Percentiles rank a stretch among this genome's conserved stretches.
These are phyloP conservation scores for Lissonota sp. DNA, from an alignment of 2,888 invertebrate genomes.

Conservation along the genomic window DNA sequence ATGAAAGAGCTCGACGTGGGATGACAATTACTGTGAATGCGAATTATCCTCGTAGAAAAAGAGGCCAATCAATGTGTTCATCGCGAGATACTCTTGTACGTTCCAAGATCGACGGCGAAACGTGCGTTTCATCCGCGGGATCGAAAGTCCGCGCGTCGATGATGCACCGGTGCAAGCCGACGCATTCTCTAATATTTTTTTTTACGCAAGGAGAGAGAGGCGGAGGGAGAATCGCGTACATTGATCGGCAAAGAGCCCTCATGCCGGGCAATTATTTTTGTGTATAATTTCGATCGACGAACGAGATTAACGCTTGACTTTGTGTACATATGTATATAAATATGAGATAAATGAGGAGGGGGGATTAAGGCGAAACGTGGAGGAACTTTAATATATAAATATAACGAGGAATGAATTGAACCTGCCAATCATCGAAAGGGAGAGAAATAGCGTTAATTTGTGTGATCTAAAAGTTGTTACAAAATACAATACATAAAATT, in stretches of 20 bases:
- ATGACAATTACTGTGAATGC: constrained; percentile 6
- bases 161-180: constrained; percentile 38
- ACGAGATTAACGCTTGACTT: constrained; percentile 70
- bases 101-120: not conserved
- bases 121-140: not conserved
- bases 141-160: constrained; percentile 16
- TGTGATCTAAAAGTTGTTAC: not conserved
- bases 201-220: constrained; percentile 5
- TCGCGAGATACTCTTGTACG: not conserved
- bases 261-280: constrained; percentile 74
- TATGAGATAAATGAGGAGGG: constrained; percentile 18
- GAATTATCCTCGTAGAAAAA: not conserved
- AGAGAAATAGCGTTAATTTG: not conserved
- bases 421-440: not conserved
- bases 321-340: constrained; percentile 12
- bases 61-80: constrained; percentile 11
- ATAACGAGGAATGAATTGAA: constrained; percentile 26
- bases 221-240: not conserved
- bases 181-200: constrained; percentile 46
- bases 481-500: no score
- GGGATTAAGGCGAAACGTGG: constrained; percentile 57
- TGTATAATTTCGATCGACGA: constrained; percentile 73
- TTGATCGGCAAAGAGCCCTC: constrained; percentile 33
- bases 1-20: not conserved
- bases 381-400: constrained; percentile 57